These are phyloP conservation scores for Emys orbicularis DNA, from an alignment of 2,797 vertebrate species.

Conservation along the genomic window DNA sequence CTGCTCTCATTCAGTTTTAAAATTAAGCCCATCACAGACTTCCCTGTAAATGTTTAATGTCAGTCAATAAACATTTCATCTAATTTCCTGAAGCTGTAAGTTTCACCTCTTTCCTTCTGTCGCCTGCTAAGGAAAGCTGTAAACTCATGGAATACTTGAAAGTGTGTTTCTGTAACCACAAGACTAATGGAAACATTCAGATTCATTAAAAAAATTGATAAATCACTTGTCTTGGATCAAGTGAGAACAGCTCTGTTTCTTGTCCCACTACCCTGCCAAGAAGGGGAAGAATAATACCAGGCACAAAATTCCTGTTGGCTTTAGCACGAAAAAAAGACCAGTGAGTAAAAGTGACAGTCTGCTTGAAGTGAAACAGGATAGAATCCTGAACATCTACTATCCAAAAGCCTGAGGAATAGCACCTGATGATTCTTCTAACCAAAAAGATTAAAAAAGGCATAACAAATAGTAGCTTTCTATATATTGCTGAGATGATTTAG, in stretches of 20 bases:
- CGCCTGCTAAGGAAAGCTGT: background rate
- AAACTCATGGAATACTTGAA: background rate
- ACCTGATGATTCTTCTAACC: background rate
- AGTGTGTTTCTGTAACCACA: background rate
- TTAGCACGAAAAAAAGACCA: background rate
- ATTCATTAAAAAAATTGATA: fast-evolving
- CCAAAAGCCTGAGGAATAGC: background rate
- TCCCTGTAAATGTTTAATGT: background rate
- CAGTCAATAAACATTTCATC: background rate
- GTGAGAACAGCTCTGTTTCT: background rate
- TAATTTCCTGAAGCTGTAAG: background rate
- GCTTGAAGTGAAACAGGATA: background rate
- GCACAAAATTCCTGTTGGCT: background rate
- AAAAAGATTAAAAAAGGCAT: background rate
- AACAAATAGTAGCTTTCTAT: background rate
- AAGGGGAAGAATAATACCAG: background rate
- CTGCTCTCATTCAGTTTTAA: background rate
- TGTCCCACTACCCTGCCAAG: background rate
- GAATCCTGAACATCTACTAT: background rate
- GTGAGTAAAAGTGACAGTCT: background rate
- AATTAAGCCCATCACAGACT: background rate
- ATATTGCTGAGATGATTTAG: background rate
- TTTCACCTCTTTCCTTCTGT: conserved; percentile 4
- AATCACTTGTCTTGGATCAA: background rate
- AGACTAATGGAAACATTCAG: background rate